Evolutionary conservation across 2,888 invertebrate species (phyloP), one percentile per base, ranked within the genome.

Genomic region (Ormyrus labotus): DNA sequence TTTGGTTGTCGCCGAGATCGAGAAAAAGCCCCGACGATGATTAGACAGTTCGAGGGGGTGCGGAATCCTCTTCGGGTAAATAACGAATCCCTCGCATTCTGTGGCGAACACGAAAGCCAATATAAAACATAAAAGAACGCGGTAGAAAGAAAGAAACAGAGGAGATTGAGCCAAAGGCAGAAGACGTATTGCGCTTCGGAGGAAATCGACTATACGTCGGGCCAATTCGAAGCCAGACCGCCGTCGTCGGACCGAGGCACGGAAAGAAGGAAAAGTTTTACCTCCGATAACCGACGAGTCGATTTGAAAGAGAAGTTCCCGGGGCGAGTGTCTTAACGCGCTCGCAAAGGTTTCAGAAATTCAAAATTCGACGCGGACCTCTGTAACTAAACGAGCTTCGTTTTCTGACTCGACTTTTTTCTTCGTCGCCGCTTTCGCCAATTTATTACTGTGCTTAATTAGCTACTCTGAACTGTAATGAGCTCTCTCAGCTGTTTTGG

Each of bases 121-220:
- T 53, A 58, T 34, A 68, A 67, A 71, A 48, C 53, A 51, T 34
- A 67, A 55, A 67, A 71, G 63, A 65, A 13, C 1, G 57, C 78
- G 78, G 48, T 4, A 57, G 64, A 63, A 13, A 45, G 75, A 10
- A 8, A 57, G 68, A 50, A 67, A 67, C 58, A 51, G 60, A 63
- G 68, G 65, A 75, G 75, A 78, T 78, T 69, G 81, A 81, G 73
- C 48, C 65, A 50, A 65, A 61, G 57, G 55, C 58, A 58, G 60
- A 82, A 79, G 76, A 79, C 64, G 78, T 81, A 81, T 79, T 76
- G 79, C 50, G 78, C 81, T 34, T 76, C 79, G 73, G 45, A 80
- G 83, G 80, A 82, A 83, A 83, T 82, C 82, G 80, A 82, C 83
- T 77, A 76, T 80, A 77, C 61, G 80, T 77, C 80, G 75, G 55